These are phyloP conservation scores for Colossoma macropomum DNA, from an alignment of 2,113 vertebrate species.

Conservation along the genomic window DNA sequence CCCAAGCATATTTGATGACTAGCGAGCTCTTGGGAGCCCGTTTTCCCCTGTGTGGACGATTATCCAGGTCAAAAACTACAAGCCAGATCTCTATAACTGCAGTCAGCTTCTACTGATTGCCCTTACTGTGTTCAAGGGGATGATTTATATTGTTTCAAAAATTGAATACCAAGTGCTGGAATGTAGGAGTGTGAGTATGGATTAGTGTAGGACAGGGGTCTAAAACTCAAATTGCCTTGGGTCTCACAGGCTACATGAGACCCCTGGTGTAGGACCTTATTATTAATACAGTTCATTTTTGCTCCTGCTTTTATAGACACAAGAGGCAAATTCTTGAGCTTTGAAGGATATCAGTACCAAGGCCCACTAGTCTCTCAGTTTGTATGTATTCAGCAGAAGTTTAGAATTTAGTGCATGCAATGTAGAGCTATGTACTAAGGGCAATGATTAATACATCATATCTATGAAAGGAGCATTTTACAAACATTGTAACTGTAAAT, in stretches of 20 bases:
- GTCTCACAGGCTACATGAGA: too few species aligned
- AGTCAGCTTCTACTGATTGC: not conserved
- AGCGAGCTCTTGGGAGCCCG: not conserved
- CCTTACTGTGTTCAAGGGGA: not conserved
- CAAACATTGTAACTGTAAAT: too few species aligned
- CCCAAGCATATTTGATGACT: not conserved
- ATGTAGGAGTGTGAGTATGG: not conserved
- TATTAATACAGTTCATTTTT: not conserved
- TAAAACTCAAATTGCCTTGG: too few species aligned
- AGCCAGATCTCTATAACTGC: not conserved
- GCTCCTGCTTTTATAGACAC: not conserved
- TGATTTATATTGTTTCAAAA: not conserved
- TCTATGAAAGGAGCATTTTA: too few species aligned
- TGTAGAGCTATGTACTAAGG: too few species aligned
- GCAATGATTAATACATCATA: too few species aligned
- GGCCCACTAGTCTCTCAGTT: too few species aligned
- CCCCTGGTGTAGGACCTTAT: not conserved
- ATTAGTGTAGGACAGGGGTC: not conserved
- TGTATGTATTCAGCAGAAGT: too few species aligned
- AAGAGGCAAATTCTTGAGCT: not conserved
- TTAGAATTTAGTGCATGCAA: too few species aligned
- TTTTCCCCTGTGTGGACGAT: slow-evolving; percentile 2
- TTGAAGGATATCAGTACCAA: not conserved
- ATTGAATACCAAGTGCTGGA: not conserved
- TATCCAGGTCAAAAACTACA: slow-evolving; percentile 22